Percentiles rank a stretch among this genome's conserved stretches.
phyloP scores from a whole-genome alignment of 2,113 vertebrate genomes.

The Thomomys bottae region DNA sequence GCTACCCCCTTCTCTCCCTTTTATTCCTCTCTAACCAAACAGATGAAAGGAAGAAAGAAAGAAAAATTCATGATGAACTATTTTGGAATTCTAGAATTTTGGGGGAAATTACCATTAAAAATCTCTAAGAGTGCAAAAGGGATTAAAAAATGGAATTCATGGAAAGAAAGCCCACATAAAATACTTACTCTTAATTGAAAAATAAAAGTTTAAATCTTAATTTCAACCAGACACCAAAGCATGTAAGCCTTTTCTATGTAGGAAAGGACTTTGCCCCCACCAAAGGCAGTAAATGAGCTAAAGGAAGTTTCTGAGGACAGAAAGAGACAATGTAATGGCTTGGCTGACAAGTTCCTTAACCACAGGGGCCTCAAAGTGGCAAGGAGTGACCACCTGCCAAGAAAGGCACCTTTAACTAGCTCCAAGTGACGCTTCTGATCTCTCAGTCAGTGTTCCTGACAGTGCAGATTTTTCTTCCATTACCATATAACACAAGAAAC shows the following conservation, averaged over 20 bases:
- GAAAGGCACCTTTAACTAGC: background rate
- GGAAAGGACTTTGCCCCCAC: background rate
- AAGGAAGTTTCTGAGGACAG: background rate
- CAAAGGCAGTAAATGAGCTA: background rate
- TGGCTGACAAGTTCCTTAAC: background rate
- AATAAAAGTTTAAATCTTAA: constrained; percentile 12
- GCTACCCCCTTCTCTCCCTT: background rate
- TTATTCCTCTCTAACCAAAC: constrained; percentile 19
- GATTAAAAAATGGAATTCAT: background rate
- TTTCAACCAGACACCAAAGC: background rate
- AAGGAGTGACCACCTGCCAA: background rate
- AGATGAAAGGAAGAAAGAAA: background rate
- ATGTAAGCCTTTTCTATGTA: background rate
- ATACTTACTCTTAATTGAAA: background rate
- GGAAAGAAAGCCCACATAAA: background rate
- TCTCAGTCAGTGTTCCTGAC: background rate
- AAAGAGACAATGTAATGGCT: background rate
- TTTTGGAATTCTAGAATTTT: constrained; percentile 1
- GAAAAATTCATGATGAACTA: background rate
- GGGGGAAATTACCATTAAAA: background rate
- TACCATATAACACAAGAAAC: background rate
- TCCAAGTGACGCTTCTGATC: background rate
- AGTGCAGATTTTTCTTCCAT: background rate
- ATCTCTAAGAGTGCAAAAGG: background rate
- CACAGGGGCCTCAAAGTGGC: background rate